phyloP scores from a whole-genome alignment of 2,797 vertebrate species.

The Novumbra hubbsi region DNA sequence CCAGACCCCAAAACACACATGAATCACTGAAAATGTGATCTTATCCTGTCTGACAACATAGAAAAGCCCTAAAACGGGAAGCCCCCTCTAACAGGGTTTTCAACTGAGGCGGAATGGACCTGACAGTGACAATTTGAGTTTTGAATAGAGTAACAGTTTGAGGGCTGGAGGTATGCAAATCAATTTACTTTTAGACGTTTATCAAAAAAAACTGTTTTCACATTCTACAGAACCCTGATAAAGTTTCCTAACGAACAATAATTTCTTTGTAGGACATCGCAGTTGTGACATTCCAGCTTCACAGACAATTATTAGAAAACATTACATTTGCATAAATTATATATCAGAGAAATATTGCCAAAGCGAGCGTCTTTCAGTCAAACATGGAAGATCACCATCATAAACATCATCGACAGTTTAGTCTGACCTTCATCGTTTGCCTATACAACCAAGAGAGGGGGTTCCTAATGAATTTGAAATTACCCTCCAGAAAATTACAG shows the following conservation, averaged over 20 bases:
- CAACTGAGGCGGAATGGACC: no score
- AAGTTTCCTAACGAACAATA: not conserved
- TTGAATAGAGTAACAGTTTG: no score
- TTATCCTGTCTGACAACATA: not conserved
- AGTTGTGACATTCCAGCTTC: not conserved
- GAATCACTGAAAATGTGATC: not conserved
- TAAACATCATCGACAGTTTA: no score
- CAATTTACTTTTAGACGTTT: not conserved
- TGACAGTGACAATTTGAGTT: no score
- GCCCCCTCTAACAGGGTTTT: no score
- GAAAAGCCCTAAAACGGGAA: no score
- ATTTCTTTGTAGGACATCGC: not conserved
- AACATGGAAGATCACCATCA: no score
- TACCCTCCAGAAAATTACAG: no score
- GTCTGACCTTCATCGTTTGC: no score
- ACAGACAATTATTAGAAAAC: constrained; percentile 32
- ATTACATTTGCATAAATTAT: constrained; percentile 46
- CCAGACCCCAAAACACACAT: not conserved
- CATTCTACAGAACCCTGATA: not conserved
- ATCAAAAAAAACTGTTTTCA: not conserved
- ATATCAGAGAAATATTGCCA: constrained; percentile 16
- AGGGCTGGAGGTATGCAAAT: not conserved
- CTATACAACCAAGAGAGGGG: no score
- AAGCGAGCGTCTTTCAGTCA: not conserved
- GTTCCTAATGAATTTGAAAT: no score